phyloP scores from a whole-genome alignment of 1,140 invertebrate species.

The Dreissena rostriformis region DNA sequence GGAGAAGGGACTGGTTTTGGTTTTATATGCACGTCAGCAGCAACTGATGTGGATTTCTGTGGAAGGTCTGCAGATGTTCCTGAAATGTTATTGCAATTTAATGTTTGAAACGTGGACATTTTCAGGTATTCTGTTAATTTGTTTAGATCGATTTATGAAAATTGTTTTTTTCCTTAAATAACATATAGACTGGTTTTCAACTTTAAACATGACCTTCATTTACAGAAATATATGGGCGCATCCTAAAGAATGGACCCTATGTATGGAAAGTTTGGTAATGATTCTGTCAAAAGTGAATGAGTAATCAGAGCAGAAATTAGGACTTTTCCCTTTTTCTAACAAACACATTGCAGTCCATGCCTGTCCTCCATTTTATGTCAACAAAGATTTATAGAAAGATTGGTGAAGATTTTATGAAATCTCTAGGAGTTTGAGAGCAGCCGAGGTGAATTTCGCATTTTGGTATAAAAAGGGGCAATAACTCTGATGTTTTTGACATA shows the following conservation, averaged over 20 bases:
- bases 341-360: too few relatives aligned
- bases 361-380: too few relatives aligned
- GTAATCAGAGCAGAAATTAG: too few relatives aligned
- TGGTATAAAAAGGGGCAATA: too few relatives aligned
- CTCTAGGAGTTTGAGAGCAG: too few relatives aligned
- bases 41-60: not conserved
- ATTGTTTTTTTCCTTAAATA: not conserved
- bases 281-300: too few relatives aligned
- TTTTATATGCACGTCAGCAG: not conserved
- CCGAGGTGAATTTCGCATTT: too few relatives aligned
- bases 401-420: too few relatives aligned
- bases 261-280: not conserved
- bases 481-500: too few relatives aligned
- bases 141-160: not conserved
- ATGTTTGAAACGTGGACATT: not conserved
- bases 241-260: not conserved
- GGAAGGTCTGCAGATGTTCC: slow-evolving; percentile 4
- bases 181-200: not conserved
- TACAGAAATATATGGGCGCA: not conserved
- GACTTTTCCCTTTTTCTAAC: too few relatives aligned
- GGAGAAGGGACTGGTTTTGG: slow-evolving; percentile 1
- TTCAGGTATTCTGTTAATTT: not conserved
- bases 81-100: not conserved
- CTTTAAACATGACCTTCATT: not conserved
- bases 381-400: too few relatives aligned